Percentiles rank a stretch among this genome's conserved stretches.
Evolutionary conservation across 1,140 invertebrate species (phyloP).

Genomic region (Uloborus diversus): DNA sequence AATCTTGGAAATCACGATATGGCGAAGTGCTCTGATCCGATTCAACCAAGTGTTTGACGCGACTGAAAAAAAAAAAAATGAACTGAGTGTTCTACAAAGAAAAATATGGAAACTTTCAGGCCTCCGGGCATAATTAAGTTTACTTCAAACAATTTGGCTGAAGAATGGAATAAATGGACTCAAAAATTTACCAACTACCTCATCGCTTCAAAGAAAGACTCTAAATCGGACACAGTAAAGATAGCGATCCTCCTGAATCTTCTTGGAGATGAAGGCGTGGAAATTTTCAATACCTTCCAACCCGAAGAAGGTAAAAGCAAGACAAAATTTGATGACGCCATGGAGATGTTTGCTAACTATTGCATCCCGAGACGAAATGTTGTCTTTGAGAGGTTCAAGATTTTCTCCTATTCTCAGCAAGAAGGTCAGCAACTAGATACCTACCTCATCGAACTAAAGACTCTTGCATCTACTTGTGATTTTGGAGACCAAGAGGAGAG

Average conservation of each 20-base stretch:
- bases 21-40: too few relatives aligned
- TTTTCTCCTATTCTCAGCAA: slow-evolving; percentile 20
- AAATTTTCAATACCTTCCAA: slow-evolving; percentile 12
- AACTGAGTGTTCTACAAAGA: too few relatives aligned
- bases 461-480: slow-evolving; percentile 5
- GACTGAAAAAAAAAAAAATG: too few relatives aligned
- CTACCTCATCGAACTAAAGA: slow-evolving; percentile 8
- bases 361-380: background rate
- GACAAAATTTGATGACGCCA: background rate
- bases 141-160: too few relatives aligned
- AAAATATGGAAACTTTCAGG: too few relatives aligned
- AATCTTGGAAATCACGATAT: too few relatives aligned
- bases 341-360: background rate
- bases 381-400: too few relatives aligned
- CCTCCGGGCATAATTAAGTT: too few relatives aligned
- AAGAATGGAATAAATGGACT: slow-evolving; percentile 1
- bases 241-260: slow-evolving; percentile 1
- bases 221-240: background rate
- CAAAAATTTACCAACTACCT: slow-evolving; percentile 5
- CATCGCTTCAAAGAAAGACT: background rate
- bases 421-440: background rate
- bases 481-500: slow-evolving; percentile 6
- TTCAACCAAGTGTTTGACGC: too few relatives aligned
- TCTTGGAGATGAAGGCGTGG: background rate
- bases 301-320: background rate